A percentile compares a stretch with the other conserved stretches of the same genome.
Conservation (phyloP, 2,797 vertebrate genomes). For the Catharus ustulatus region DNA sequence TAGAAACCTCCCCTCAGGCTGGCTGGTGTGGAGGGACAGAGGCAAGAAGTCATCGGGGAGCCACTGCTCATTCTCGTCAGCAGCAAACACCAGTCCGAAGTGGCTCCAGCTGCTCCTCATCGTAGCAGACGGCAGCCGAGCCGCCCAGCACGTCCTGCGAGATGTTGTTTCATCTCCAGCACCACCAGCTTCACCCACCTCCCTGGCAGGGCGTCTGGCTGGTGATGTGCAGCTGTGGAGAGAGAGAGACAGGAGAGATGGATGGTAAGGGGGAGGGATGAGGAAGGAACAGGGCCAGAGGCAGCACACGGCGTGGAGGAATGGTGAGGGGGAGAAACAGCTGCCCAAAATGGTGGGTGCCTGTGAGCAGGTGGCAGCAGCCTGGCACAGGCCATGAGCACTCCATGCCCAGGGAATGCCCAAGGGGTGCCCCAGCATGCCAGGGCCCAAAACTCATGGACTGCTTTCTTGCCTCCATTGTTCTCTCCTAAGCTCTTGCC, state of each 20-base stretch:
- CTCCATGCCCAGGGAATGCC: accelerated
- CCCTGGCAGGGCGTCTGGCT: slow-evolving; percentile 81
- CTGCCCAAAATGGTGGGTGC: neutral
- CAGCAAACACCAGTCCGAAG: slow-evolving; percentile 85
- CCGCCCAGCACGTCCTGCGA: slow-evolving; percentile 74
- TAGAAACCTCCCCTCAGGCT: slow-evolving; percentile 86
- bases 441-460: neutral
- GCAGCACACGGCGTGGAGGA: accelerated
- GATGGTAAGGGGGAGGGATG: neutral
- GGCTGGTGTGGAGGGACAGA: slow-evolving; percentile 84
- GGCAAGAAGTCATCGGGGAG: slow-evolving; percentile 87
- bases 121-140: slow-evolving; percentile 75
- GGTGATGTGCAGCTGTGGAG: slow-evolving; percentile 83
- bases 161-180: slow-evolving; percentile 86
- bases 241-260: slow-evolving; percentile 43
- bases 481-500: neutral
- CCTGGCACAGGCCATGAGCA: accelerated
- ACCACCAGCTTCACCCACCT: slow-evolving; percentile 90
- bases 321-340: neutral
- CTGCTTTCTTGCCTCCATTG: neutral
- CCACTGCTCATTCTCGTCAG: slow-evolving; percentile 84
- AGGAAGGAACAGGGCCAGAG: neutral
- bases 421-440: accelerated
- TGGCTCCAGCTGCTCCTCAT: slow-evolving; percentile 86
- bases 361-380: neutral